Evolutionary conservation across 2,113 vertebrate species (phyloP).

Genomic region (Trinectes maculatus): DNA sequence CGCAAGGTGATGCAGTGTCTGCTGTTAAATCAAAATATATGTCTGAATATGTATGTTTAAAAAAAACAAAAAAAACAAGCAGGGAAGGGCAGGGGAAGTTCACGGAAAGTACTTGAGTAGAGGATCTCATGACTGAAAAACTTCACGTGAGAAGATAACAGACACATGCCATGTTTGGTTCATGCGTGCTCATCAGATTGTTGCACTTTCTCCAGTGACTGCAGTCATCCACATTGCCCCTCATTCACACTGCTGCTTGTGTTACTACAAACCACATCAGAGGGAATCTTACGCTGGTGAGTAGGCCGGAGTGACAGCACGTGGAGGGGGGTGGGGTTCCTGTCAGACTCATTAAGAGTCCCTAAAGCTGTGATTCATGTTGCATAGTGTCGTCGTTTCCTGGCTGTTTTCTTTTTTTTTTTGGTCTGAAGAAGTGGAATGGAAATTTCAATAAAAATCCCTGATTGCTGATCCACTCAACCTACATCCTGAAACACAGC

Average conservation of each 20-base stretch:
- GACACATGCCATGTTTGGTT: constrained; percentile 18
- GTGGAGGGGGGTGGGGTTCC: constrained; percentile 31
- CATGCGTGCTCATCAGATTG: constrained; percentile 8
- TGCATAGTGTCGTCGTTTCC: constrained; percentile 32
- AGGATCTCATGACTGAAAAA: constrained; percentile 39
- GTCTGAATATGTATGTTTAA: background rate
- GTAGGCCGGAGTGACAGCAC: constrained; percentile 25
- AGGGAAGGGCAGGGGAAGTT: constrained; percentile 30
- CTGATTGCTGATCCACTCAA: constrained; percentile 33
- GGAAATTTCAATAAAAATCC: constrained; percentile 68
- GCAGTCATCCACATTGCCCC: constrained; percentile 26
- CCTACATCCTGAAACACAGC: constrained; percentile 28
- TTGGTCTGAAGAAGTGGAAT: constrained; percentile 39
- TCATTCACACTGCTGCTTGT: constrained; percentile 22
- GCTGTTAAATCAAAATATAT: constrained; percentile 14
- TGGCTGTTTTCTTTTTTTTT: constrained; percentile 1
- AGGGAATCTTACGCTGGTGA: constrained; percentile 43
- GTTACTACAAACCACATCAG: constrained; percentile 62
- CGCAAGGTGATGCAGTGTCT: background rate
- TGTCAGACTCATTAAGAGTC: constrained; percentile 31
- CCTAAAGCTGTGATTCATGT: constrained; percentile 63
- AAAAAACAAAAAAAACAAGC: no score
- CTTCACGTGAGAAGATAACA: constrained; percentile 26
- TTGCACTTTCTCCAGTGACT: constrained; percentile 7
- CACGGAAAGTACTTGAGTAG: constrained; percentile 10